phyloP scores from a whole-genome alignment of 2,888 invertebrate species.

The Tenodera sinensis region DNA sequence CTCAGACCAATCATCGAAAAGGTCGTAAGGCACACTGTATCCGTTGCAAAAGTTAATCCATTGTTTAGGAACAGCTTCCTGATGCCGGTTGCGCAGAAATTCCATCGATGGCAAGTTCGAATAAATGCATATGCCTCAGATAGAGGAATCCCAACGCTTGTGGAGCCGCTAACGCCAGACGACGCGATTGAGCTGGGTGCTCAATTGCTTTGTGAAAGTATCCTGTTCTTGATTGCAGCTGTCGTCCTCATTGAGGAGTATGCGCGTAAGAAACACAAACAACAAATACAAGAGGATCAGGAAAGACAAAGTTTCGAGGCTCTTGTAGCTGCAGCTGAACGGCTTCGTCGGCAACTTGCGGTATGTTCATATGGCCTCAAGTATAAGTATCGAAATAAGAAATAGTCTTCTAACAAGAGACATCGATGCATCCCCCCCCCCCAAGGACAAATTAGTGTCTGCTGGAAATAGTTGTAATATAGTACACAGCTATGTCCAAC shows the following conservation, averaged over 20 bases:
- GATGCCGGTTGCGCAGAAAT: background rate
- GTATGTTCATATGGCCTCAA: background rate
- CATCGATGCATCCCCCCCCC: no score
- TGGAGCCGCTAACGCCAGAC: background rate
- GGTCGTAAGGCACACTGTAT: background rate
- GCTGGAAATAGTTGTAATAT: no score
- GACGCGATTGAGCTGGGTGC: background rate
- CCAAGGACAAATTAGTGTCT: no score
- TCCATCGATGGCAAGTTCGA: background rate
- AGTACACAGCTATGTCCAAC: no score
- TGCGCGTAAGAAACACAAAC: background rate
- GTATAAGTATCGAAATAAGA: no score
- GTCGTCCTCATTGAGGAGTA: background rate
- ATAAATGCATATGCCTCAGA: background rate
- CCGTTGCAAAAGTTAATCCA: no score
- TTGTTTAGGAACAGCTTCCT: background rate
- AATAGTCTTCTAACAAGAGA: no score
- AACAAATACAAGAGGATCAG: background rate
- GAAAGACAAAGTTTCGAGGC: background rate
- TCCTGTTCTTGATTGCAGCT: background rate
- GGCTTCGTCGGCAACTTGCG: background rate
- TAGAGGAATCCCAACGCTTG: background rate
- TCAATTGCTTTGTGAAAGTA: background rate
- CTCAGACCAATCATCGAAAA: background rate
- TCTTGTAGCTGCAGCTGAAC: background rate